Evolutionary conservation across 1,140 invertebrate genomes (phyloP).

Genomic region (Harlomillsia oculata): DNA sequence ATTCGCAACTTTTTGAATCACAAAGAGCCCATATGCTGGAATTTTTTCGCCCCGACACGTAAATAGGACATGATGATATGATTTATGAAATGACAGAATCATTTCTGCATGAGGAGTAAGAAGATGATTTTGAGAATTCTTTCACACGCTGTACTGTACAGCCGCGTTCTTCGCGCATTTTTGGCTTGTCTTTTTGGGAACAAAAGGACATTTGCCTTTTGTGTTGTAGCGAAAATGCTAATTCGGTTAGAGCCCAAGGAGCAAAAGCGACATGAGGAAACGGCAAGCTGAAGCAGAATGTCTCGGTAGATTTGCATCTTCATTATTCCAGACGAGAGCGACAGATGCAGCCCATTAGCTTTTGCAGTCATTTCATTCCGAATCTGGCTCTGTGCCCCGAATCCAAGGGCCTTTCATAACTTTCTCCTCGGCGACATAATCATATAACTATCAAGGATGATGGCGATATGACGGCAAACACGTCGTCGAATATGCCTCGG

Average conservation of each 20-base stretch:
- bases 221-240: too few species aligned
- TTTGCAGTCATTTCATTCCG: not conserved
- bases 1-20: too few species aligned
- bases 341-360: not conserved
- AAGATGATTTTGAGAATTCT: too few species aligned
- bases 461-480: not conserved
- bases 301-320: conserved; percentile 7
- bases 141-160: conserved; percentile 3
- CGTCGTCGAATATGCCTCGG: not conserved
- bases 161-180: not conserved
- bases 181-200: too few species aligned
- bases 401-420: not conserved
- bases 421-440: not conserved
- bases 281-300: too few species aligned
- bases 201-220: too few species aligned
- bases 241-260: too few species aligned
- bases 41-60: too few species aligned
- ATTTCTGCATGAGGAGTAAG: too few species aligned
- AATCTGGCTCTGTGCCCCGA: not conserved
- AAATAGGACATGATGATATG: conserved; percentile 9
- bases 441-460: not conserved
- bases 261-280: too few species aligned
- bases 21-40: too few species aligned
- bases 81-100: conserved; percentile 24
- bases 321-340: not conserved